Percentiles rank a stretch among this genome's conserved stretches.
Evolutionary conservation across 2,113 vertebrate genomes (phyloP).

Genomic region (Tragelaphus scriptus): DNA sequence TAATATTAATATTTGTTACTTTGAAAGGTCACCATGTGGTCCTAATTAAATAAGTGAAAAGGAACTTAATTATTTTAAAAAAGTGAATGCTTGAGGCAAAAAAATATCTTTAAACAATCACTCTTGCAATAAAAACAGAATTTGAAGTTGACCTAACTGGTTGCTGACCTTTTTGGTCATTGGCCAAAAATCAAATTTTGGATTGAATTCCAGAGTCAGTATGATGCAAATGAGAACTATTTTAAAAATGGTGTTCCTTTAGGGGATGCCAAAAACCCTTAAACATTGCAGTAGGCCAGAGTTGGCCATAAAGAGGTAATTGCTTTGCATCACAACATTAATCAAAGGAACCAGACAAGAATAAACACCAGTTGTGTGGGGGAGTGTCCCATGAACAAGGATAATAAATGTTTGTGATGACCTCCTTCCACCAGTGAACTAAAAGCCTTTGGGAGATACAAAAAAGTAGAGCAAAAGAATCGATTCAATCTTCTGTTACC

Average conservation of each 20-base stretch:
- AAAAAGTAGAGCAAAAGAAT: not conserved
- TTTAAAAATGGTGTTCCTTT: constrained; percentile 25
- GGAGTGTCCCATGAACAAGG: not conserved
- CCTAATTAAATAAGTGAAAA: constrained; percentile 35
- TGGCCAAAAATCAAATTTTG: constrained; percentile 29
- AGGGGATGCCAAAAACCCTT: constrained; percentile 5
- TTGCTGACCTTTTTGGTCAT: not conserved
- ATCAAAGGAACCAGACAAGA: not conserved
- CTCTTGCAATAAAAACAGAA: not conserved
- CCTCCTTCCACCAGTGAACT: not conserved
- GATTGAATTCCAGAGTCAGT: constrained; percentile 42
- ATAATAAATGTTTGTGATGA: not conserved
- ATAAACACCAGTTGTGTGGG: not conserved
- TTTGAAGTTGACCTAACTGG: constrained; percentile 26
- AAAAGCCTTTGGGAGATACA: not conserved
- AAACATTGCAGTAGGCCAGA: not conserved
- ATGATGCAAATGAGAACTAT: constrained; percentile 42
- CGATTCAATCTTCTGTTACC: not conserved
- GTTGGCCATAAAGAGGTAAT: not conserved
- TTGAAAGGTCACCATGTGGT: constrained; percentile 70
- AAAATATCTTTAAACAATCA: constrained; percentile 43
- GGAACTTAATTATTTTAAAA: constrained; percentile 13
- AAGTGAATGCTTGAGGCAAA: constrained; percentile 17
- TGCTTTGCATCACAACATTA: not conserved
- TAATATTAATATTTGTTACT: constrained; percentile 53